Conservation (phyloP, 2,113 vertebrate species). For the Piaya cayana region DNA sequence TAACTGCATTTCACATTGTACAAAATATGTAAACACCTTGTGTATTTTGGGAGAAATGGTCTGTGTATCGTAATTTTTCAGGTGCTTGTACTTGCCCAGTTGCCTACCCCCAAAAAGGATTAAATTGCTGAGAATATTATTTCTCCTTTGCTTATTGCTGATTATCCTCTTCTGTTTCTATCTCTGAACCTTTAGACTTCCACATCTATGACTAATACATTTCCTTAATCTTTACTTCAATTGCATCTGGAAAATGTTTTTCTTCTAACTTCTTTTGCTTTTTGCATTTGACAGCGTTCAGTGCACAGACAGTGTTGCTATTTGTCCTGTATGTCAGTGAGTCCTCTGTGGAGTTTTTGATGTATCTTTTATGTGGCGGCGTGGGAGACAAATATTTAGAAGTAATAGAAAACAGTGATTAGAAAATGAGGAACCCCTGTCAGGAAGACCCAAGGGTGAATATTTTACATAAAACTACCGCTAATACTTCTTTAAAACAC, state of each 20-base stretch:
- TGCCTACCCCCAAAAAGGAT: neutral
- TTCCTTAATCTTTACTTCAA: neutral
- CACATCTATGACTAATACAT: neutral
- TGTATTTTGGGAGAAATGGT: neutral
- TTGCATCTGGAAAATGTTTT: neutral
- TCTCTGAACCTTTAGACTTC: neutral
- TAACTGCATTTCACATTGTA: neutral
- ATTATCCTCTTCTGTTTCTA: neutral
- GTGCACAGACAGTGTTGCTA: neutral
- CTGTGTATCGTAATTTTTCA: neutral
- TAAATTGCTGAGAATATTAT: neutral
- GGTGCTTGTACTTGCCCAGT: neutral
- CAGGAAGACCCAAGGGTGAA: neutral
- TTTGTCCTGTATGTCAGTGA: neutral
- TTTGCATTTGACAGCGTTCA: neutral
- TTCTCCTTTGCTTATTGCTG: neutral
- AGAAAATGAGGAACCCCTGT: neutral
- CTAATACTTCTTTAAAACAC: neutral
- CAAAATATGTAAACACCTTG: neutral
- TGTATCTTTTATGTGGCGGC: fast-evolving
- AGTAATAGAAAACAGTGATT: neutral
- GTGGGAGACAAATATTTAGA: neutral
- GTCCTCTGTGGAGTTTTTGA: neutral
- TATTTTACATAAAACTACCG: neutral
- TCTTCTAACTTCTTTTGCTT: neutral